These are phyloP conservation scores for Aspidiotus destructor DNA, from an alignment of 2,888 invertebrate species.

Conservation along the genomic window DNA sequence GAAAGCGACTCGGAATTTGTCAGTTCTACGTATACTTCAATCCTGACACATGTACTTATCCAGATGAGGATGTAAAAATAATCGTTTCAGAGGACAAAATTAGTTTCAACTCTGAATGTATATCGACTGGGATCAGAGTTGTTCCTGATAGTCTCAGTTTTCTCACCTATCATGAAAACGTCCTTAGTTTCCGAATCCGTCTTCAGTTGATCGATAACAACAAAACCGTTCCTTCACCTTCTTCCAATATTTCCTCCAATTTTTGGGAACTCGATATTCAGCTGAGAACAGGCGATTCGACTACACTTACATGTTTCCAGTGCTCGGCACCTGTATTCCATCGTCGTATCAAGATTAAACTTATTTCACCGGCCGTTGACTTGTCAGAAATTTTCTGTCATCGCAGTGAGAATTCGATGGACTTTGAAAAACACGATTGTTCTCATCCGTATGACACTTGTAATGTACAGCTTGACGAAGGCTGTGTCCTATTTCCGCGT, in stretches of 20 bases:
- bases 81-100: not conserved
- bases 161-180: slow-evolving; percentile 8
- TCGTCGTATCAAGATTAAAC: not conserved
- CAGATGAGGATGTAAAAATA: not conserved
- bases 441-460: not conserved
- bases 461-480: slow-evolving; percentile 10
- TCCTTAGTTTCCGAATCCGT: slow-evolving; percentile 13
- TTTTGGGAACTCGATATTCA: not conserved
- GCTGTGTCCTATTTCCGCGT: slow-evolving; percentile 1
- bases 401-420: not conserved
- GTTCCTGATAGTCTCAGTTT: slow-evolving; percentile 11
- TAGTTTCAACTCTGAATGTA: not conserved
- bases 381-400: slow-evolving; percentile 23
- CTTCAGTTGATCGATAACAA: not conserved
- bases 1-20: slow-evolving; percentile 17
- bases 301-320: not conserved
- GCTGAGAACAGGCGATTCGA: not conserved
- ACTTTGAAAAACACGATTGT: not conserved
- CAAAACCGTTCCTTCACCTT: not conserved
- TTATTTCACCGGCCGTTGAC: slow-evolving; percentile 6
- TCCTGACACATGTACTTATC: not conserved
- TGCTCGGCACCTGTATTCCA: slow-evolving; percentile 3
- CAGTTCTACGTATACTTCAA: slow-evolving; percentile 20
- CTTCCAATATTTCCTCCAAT: not conserved
- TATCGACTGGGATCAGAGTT: slow-evolving; percentile 1